Evolutionary conservation across 1,140 invertebrate genomes (phyloP).

Genomic region (Drosophila pruinosa): DNA sequence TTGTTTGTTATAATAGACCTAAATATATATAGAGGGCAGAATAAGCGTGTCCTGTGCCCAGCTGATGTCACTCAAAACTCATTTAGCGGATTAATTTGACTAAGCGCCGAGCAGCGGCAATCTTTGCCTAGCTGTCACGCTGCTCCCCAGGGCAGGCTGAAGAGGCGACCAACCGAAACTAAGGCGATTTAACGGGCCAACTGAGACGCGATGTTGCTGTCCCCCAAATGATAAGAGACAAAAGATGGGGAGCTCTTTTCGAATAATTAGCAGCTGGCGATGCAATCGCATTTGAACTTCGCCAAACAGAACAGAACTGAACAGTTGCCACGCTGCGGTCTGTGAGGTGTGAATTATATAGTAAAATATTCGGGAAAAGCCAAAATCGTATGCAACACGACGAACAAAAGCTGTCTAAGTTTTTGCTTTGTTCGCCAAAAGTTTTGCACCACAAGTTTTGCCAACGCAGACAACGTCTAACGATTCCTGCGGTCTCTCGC

Average conservation of each 20-base stretch:
- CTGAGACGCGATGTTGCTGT: background rate
- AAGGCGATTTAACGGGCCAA: conserved; percentile 57
- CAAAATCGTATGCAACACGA: conserved; percentile 50
- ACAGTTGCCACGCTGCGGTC: conserved; percentile 11
- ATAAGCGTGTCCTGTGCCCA: conserved; percentile 8
- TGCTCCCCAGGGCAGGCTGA: background rate
- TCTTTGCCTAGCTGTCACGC: conserved; percentile 5
- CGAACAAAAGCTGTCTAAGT: conserved; percentile 45
- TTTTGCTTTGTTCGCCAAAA: conserved; percentile 57
- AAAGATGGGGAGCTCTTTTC: background rate
- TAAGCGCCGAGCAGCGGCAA: conserved; percentile 33
- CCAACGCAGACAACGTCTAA: conserved; percentile 45
- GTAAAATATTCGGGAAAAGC: conserved; percentile 27
- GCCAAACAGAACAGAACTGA: background rate
- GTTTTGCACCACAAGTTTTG: conserved; percentile 66
- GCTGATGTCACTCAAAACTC: conserved; percentile 59
- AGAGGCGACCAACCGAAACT: conserved; percentile 10
- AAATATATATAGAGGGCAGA: conserved; percentile 43
- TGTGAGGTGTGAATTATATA: conserved; percentile 50
- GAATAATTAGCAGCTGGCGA: conserved; percentile 49
- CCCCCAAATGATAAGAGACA: conserved; percentile 28
- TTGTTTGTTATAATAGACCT: background rate
- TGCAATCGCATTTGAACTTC: conserved; percentile 15
- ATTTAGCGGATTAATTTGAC: conserved; percentile 71
- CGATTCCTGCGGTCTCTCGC: conserved; percentile 21